Base-by-base conservation (phyloP, 1,140 invertebrate genomes). In the Nautilus pompilius region DNA sequence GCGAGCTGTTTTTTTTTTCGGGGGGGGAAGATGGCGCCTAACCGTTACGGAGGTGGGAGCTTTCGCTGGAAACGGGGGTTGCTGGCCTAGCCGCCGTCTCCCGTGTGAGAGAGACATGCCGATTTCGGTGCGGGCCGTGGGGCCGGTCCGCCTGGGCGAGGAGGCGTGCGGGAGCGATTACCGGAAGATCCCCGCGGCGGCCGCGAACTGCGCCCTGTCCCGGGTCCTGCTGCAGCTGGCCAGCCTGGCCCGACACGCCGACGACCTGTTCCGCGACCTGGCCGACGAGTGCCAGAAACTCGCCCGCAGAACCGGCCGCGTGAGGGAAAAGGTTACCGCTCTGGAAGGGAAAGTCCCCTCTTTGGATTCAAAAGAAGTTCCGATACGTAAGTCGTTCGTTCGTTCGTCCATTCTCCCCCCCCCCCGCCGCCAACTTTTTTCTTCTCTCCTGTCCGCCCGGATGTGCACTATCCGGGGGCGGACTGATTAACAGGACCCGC, bases 291-390 rank as follows among this genome's bases (percentile, higher is more conserved):
- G 91, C 68, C 84, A 88, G 75, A 82, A 84, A 62, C 87, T 92
- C 65, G 85, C 86, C 45, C 86, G 88, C 69, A 84, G 90, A 66
- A 88, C 89, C 8, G 86, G 87, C 46, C 80, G 80, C 10, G 86
- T 91, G 46, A 87, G 87, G 70, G 77, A 78, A 20, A 88, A 88
- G 68, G 87, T 92, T 62, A 78, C 80, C 30, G 79, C 79, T 29
- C 84, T 92, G 56, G 86, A 88, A 69, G 84, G 86, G 60, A 82
- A 85, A 66, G 87, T 90, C 46, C 49, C 66, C 58, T 79, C 77
- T 53, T 89, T 87, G 82, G 90, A 92, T 81, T 90, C 90, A 53
- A 91, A 90, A 84, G 87, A 87, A 80, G 90, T 91, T 71, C 85
- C 89, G 87, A 90, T 92, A 84, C 90, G 91, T 92, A 87, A 92